Evolutionary conservation across 2,113 vertebrate species (phyloP), one percentile per base, ranked within the genome.

Genomic region (Eptesicus fuscus): DNA sequence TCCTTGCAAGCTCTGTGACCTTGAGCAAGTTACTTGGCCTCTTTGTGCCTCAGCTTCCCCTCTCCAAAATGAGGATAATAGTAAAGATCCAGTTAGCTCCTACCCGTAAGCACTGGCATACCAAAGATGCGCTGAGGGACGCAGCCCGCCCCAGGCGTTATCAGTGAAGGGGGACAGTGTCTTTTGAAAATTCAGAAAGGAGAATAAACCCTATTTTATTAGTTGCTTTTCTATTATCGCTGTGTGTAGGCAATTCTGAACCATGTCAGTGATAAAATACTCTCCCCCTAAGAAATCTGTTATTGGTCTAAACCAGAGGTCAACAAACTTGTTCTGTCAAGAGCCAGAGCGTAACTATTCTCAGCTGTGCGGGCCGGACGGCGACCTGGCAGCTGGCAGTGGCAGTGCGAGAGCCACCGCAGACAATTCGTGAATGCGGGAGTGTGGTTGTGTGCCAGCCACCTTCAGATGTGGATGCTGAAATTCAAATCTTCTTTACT

Each of bases 351-450:
- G 59, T 44, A 28, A 35, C 44, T 84, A 67, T 70, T 59, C 61
- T 63, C 61, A 30, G 61, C 25, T 30, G 61, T 30, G 61, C 10
- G 11, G 28, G 61, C 61, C 61, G 4, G 63, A n/a, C 28, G 7
- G 88, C 7, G 2, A 18, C 49, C 6, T 23, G 13, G 25, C 47
- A 53, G 65, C 51, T 13, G 42, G 28, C 30, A 14, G 40, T 7
- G 2, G 20, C 2, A 28, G 28, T 37, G 14, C 0, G 4, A 77
- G 61, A 42, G 12, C n/a, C 32, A 28, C 32, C 25, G 0, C 0
- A 16, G 61, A 83, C 25, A 51, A 7, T 51, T 32, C 8, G n/a
- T 37, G 35, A 70, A 30, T 30, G 70, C 37, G 23, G 8, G 5
- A 32, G 44, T 1, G 0, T 30, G 71, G n/a, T 23, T 5, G 6